These are phyloP conservation scores for Thecophora atra DNA, from an alignment of 2,888 invertebrate genomes.

Conservation along the genomic window DNA sequence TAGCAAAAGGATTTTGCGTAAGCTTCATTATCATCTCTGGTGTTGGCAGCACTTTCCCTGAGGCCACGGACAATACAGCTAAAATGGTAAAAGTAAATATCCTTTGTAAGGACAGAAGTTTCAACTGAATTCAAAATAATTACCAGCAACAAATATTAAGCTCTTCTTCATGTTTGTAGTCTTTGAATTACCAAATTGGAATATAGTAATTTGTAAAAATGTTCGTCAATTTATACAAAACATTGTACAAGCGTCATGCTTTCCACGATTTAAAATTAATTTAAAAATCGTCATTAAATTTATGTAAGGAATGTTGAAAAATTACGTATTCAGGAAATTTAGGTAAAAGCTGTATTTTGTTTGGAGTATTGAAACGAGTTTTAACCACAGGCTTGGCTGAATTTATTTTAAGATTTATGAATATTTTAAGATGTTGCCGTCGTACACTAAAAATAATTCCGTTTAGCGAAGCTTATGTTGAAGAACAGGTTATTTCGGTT, in stretches of 20 bases:
- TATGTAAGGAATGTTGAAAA: neutral
- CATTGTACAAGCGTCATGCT: neutral
- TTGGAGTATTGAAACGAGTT: slow-evolving; percentile 21
- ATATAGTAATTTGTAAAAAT: slow-evolving; percentile 36
- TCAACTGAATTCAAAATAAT: slow-evolving; percentile 14
- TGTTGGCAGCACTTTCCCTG: slow-evolving; percentile 52
- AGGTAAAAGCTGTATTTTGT: neutral
- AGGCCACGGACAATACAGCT: slow-evolving; percentile 52
- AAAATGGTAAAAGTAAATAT: neutral
- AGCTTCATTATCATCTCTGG: neutral
- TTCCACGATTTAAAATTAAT: too few relatives aligned
- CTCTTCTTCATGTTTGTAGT: slow-evolving; percentile 39
- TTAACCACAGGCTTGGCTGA: neutral
- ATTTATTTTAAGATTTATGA: neutral
- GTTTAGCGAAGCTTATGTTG: neutral
- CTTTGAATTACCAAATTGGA: neutral
- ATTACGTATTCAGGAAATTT: neutral
- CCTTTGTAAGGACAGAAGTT: neutral
- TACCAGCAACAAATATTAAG: slow-evolving; percentile 53
- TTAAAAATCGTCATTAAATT: neutral
- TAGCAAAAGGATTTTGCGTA: neutral
- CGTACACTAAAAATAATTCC: neutral
- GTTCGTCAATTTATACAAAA: slow-evolving; percentile 1
- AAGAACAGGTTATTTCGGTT: neutral
- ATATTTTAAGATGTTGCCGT: too few relatives aligned